Evolutionary conservation across 35 echinoderm and acorn worm genomes (phyloP).

Genomic region (Hemicentrotus pulcherrimus): DNA sequence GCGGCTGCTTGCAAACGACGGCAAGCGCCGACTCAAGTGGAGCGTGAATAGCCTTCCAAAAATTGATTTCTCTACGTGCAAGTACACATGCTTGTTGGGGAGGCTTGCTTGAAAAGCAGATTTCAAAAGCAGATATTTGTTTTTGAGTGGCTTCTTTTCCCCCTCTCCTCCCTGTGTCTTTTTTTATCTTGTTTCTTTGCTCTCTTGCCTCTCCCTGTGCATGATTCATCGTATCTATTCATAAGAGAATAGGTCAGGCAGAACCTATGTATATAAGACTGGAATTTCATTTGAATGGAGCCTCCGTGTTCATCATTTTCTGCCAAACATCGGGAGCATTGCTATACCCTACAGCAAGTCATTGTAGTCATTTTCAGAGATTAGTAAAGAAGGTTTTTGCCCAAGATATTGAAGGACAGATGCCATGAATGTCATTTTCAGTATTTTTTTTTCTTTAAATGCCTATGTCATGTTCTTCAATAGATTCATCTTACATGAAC

Average conservation of each 20-base stretch:
- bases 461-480: background rate
- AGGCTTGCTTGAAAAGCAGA: slow-evolving; percentile 39
- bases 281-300: slow-evolving; percentile 18
- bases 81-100: slow-evolving; percentile 41
- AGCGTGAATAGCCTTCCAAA: slow-evolving; percentile 34
- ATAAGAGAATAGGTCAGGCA: slow-evolving; percentile 31
- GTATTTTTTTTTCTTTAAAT: background rate
- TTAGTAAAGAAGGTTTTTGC: background rate
- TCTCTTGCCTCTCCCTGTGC: background rate
- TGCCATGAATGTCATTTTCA: background rate
- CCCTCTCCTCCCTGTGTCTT: slow-evolving; percentile 16
- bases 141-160: slow-evolving; percentile 32
- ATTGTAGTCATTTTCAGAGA: background rate
- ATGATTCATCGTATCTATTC: slow-evolving; percentile 41
- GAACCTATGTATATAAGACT: slow-evolving; percentile 40
- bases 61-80: background rate
- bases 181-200: background rate
- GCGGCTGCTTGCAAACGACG: slow-evolving; percentile 38
- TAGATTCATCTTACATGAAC: background rate
- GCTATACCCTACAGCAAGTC: background rate
- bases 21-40: slow-evolving; percentile 41
- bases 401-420: background rate
- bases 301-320: background rate
- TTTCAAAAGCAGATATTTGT: slow-evolving; percentile 48
- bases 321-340: background rate